phyloP scores from a whole-genome alignment of 2,113 vertebrate species.

The Chaetodon trifascialis region DNA sequence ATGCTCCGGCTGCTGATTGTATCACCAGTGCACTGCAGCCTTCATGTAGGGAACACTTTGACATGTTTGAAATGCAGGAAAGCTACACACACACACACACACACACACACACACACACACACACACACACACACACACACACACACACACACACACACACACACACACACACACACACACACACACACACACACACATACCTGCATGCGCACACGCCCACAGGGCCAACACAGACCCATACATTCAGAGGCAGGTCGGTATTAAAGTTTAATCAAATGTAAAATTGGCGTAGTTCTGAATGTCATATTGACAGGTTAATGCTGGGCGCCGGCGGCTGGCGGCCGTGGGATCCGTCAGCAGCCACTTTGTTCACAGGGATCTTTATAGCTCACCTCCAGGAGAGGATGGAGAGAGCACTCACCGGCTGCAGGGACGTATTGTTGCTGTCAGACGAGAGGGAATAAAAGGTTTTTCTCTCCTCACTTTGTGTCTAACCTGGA shows the following conservation, averaged over 20 bases:
- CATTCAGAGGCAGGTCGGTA: conserved; percentile 8
- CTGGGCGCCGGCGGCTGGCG: conserved; percentile 15
- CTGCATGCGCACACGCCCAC: not conserved
- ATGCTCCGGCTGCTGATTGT: conserved; percentile 60
- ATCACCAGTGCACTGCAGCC: conserved; percentile 49
- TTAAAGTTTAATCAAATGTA: conserved; percentile 60
- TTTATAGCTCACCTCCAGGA: conserved; percentile 24
- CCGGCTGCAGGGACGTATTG: conserved; percentile 2
- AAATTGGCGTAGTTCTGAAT: conserved; percentile 48
- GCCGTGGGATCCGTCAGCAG: conserved; percentile 26
- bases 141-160: too few relatives aligned
- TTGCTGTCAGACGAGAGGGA: conserved; percentile 34
- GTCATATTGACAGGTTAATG: conserved; percentile 61
- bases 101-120: too few relatives aligned
- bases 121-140: too few relatives aligned
- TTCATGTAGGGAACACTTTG: conserved; percentile 31
- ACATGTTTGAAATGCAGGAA: conserved; percentile 47
- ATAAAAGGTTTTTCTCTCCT: conserved; percentile 15
- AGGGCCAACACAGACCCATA: not conserved
- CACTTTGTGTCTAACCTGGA: not conserved
- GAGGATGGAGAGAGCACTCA: conserved; percentile 29
- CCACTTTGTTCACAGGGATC: conserved; percentile 43
- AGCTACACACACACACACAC: too few relatives aligned
- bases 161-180: too few relatives aligned
- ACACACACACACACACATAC: not conserved